A percentile compares a stretch with the other conserved stretches of the same genome.
These are phyloP conservation scores for Terrapene triunguis DNA, from an alignment of 2,113 vertebrate genomes.

Conservation along the genomic window DNA sequence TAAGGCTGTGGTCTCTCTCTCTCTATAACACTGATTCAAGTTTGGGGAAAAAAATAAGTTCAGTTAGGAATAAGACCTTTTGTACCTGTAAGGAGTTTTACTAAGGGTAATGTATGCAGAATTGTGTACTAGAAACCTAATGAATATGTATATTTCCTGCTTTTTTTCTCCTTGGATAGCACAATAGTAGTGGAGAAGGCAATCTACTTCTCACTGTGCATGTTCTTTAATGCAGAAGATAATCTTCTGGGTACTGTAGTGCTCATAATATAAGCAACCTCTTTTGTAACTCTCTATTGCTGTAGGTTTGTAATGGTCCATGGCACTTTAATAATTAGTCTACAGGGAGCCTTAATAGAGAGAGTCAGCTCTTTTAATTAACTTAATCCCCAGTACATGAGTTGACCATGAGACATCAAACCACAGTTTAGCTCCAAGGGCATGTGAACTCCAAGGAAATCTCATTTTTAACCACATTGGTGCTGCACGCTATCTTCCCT, in stretches of 20 bases:
- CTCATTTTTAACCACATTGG: conserved; percentile 73
- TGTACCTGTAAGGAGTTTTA: background rate
- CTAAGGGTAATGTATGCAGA: background rate
- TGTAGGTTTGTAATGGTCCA: conserved; percentile 78
- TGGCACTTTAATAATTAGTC: conserved; percentile 85
- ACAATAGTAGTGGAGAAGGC: conserved; percentile 62
- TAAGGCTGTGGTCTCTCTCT: background rate
- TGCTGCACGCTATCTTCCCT: conserved; percentile 59
- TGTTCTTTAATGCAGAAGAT: conserved; percentile 66
- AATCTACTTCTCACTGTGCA: conserved; percentile 63
- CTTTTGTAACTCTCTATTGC: conserved; percentile 77
- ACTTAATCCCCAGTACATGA: conserved; percentile 81
- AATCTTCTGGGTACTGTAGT: conserved; percentile 72
- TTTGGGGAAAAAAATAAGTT: background rate
- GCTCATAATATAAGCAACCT: conserved; percentile 73
- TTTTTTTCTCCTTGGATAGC: conserved; percentile 16
- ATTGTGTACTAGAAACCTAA: background rate
- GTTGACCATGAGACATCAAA: conserved; percentile 84
- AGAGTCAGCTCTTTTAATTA: conserved; percentile 84
- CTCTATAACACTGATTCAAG: background rate
- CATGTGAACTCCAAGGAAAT: conserved; percentile 77
- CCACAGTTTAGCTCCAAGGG: conserved; percentile 78
- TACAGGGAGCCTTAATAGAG: conserved; percentile 81
- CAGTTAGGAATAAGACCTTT: background rate
- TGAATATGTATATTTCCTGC: conserved; percentile 1